Conservation (phyloP, 2,888 invertebrate species). For the Nymphalis urticae region DNA sequence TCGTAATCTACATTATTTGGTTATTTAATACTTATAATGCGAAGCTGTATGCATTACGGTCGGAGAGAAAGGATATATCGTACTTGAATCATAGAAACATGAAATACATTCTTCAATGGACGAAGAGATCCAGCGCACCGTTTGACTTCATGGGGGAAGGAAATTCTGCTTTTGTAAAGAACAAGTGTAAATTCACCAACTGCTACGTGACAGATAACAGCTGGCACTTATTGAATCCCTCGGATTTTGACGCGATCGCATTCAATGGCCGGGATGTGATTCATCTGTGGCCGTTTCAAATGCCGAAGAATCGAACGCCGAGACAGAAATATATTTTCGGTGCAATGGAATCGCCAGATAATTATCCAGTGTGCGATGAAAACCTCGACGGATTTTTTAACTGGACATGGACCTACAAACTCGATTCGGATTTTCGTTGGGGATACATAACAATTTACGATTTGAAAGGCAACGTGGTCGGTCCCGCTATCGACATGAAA, state of each 20-base stretch:
- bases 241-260: conserved; percentile 36
- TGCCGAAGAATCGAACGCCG: conserved; percentile 41
- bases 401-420: conserved; percentile 49
- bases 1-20: not conserved
- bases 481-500: conserved; percentile 41
- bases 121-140: conserved; percentile 24
- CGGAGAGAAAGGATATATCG: conserved; percentile 13
- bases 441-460: conserved; percentile 44
- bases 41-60: not conserved
- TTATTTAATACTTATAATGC: conserved; percentile 13
- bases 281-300: conserved; percentile 23
- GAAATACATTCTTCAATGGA: conserved; percentile 35
- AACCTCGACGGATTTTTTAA: conserved; percentile 48
- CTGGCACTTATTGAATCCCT: conserved; percentile 22
- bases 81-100: conserved; percentile 13
- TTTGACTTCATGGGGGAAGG: conserved; percentile 33
- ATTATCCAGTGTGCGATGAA: conserved; percentile 51
- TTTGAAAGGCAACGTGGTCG: conserved; percentile 37
- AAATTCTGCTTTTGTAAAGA: conserved; percentile 29
- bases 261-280: conserved; percentile 37
- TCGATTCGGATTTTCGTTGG: conserved; percentile 46
- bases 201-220: conserved; percentile 39
- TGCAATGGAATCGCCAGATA: conserved; percentile 56
- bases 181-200: conserved; percentile 37
- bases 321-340: conserved; percentile 60